A percentile compares a stretch with the other conserved stretches of the same genome.
phyloP scores from a whole-genome alignment of 1,140 invertebrate species.

The Theocolax elegans region DNA sequence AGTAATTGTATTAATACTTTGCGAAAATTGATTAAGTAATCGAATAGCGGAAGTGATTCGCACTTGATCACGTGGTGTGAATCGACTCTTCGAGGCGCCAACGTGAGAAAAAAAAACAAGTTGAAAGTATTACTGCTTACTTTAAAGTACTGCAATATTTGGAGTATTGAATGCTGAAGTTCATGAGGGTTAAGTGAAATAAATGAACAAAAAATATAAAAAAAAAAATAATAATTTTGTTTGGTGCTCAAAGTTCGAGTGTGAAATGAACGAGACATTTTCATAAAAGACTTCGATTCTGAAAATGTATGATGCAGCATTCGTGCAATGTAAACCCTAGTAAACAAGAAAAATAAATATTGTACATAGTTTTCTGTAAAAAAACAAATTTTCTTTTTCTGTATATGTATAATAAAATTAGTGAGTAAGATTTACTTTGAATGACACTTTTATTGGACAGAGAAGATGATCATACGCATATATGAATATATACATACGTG shows the following conservation, averaged over 20 bases:
- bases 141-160: constrained; percentile 58
- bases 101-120: constrained; percentile 50
- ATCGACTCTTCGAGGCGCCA: constrained; percentile 1
- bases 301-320: constrained; percentile 23
- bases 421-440: not conserved
- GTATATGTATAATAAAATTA: constrained; percentile 50
- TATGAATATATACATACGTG: too few relatives aligned
- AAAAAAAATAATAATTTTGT: not conserved
- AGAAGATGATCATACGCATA: constrained; percentile 8
- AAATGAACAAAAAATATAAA: constrained; percentile 16
- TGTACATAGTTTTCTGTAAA: constrained; percentile 61
- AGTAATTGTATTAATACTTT: not conserved
- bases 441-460: not conserved
- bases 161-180: constrained; percentile 3
- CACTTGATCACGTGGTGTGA: constrained; percentile 22
- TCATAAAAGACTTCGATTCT: constrained; percentile 6
- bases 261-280: constrained; percentile 32
- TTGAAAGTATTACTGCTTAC: constrained; percentile 64
- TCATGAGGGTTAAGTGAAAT: not conserved
- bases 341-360: constrained; percentile 36
- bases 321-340: constrained; percentile 28
- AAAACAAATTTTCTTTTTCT: constrained; percentile 48
- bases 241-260: constrained; percentile 43
- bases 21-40: not conserved
- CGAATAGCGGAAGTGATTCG: constrained; percentile 6